These are phyloP conservation scores for Pelecanoides urinatrix DNA, from an alignment of 2,113 vertebrate species.

Conservation along the genomic window DNA sequence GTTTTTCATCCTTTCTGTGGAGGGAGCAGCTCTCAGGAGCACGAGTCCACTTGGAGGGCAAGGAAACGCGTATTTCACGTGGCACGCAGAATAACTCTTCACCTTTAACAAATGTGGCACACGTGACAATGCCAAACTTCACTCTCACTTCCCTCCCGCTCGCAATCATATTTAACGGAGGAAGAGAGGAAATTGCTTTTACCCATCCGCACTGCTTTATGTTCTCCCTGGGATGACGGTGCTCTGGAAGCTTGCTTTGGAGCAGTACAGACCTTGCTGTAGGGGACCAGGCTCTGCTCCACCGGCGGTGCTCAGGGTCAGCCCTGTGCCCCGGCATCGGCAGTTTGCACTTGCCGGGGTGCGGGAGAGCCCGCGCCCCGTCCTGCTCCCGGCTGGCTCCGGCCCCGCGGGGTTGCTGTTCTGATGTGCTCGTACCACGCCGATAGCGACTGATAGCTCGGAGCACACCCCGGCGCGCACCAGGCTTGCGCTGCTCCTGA, in stretches of 20 bases:
- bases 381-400: not conserved
- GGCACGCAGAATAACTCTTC: fast-evolving
- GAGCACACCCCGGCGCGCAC: not conserved
- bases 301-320: not conserved
- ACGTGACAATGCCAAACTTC: fast-evolving
- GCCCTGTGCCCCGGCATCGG: fast-evolving
- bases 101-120: not conserved
- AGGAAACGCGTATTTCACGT: fast-evolving
- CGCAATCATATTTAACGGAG: fast-evolving
- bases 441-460: not conserved
- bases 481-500: not conserved
- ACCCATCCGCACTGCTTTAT: not conserved
- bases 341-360: not conserved
- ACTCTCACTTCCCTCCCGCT: not conserved
- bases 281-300: not conserved
- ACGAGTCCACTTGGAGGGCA: fast-evolving
- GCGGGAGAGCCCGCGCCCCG: not conserved
- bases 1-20: not conserved
- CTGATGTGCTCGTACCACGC: not conserved
- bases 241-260: not conserved
- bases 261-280: not conserved
- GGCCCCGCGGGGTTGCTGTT: not conserved
- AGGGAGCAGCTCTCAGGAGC: not conserved
- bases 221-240: not conserved
- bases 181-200: not conserved